Conservation (phyloP, 1,140 invertebrate genomes). For the Protaetia brevitarsis region DNA sequence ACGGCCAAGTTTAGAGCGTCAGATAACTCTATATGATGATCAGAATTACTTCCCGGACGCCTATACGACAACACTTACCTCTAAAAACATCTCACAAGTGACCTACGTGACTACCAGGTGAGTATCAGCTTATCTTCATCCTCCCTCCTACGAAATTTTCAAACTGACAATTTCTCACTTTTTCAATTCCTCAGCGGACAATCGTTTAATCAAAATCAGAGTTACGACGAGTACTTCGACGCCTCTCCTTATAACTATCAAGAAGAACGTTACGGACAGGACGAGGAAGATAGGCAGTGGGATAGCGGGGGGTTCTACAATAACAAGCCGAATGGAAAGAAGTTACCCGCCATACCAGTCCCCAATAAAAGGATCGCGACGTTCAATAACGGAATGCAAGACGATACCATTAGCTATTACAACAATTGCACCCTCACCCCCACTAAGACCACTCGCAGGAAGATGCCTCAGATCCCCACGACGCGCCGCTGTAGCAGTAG, state of each 20-base stretch:
- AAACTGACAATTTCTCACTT: not conserved
- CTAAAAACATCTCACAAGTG: constrained; percentile 34
- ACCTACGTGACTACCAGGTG: constrained; percentile 31
- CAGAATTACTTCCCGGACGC: constrained; percentile 43
- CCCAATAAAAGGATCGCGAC: constrained; percentile 52
- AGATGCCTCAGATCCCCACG: constrained; percentile 47
- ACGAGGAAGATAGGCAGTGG: constrained; percentile 68
- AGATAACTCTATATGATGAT: constrained; percentile 76
- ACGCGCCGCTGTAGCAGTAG: constrained; percentile 40
- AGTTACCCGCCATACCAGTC: constrained; percentile 46
- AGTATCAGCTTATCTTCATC: not conserved
- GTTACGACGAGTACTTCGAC: constrained; percentile 55
- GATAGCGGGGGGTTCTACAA: constrained; percentile 58
- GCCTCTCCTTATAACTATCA: constrained; percentile 54
- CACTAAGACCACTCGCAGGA: constrained; percentile 40
- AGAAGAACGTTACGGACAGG: constrained; percentile 57
- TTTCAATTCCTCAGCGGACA: constrained; percentile 27
- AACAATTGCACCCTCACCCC: constrained; percentile 23
- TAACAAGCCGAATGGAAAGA: constrained; percentile 39
- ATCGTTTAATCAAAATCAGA: constrained; percentile 36
- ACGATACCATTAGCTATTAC: constrained; percentile 20
- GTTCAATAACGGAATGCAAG: constrained; percentile 16
- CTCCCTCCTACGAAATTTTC: too few species aligned
- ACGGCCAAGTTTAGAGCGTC: constrained; percentile 74
- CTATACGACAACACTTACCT: constrained; percentile 34